Base-by-base conservation (phyloP, 2,888 invertebrate species). In the Ligdia adustata region DNA sequence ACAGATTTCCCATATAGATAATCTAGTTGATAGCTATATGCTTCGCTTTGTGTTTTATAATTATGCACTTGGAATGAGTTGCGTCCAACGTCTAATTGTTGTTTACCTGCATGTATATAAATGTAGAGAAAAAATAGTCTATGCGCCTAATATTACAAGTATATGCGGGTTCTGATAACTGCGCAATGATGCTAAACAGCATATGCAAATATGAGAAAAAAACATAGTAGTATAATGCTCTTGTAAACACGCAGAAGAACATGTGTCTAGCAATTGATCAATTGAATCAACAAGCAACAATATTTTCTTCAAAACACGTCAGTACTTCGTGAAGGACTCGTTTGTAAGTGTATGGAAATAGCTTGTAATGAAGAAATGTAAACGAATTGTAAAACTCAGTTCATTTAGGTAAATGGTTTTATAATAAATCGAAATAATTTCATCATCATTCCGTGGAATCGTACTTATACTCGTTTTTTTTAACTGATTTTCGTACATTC, bases 401-500 rank as follows among this genome's bases (percentile, higher is more conserved):
- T 6, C 3, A 26, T 40, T 15, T 38, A 42, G 39, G 22, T 27
- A 22, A 29, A 39, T 35, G 47, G 34, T 37, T 43, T 29, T 32
- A 44, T 49, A 37, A 35, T 6, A 45, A 49, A 38, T 27, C 44
- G 49, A n/a, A n/a, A n/a, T n/a, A n/a, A n/a, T n/a, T n/a, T n/a
- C n/a, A n/a, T n/a, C n/a, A n/a, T n/a, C n/a, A n/a, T n/a, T n/a
- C n/a, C n/a, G n/a, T n/a, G n/a, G n/a, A n/a, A n/a, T n/a, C n/a
- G n/a, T n/a, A n/a, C n/a, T n/a, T n/a, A n/a, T n/a, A n/a, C 34
- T 49, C 49, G 47, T 49, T 49, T 42, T 52, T 38, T 57, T 43
- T 46, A 22, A 45, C 40, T 35, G 50, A 26, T 45, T 16, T 37
- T 12, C 16, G 13, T 6, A 34, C 37, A n/a, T 27, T 39, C 18